These are phyloP conservation scores for Bungarus multicinctus DNA, from an alignment of 2,113 vertebrate species.

Conservation along the genomic window DNA sequence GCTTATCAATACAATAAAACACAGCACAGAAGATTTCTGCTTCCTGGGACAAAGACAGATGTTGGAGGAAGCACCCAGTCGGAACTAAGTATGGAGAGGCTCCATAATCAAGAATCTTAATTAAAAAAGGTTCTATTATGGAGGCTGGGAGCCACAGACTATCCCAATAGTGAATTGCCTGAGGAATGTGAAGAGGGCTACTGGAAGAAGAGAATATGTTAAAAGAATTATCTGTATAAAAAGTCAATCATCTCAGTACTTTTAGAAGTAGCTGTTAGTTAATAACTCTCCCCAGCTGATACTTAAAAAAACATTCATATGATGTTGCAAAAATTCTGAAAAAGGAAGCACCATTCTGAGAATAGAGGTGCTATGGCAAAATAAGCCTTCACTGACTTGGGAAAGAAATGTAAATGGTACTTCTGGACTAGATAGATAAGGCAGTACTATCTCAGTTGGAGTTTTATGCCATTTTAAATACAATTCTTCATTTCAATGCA, in stretches of 20 bases:
- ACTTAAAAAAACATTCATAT: background rate
- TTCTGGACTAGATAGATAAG: constrained; percentile 73
- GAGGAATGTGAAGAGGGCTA: background rate
- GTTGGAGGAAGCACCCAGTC: background rate
- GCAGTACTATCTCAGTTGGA: constrained; percentile 52
- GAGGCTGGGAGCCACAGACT: background rate
- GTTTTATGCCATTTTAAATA: constrained; percentile 61
- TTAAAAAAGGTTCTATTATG: background rate
- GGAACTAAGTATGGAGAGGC: background rate
- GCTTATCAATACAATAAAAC: background rate
- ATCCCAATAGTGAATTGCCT: background rate
- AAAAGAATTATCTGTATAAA: background rate
- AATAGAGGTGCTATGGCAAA: background rate
- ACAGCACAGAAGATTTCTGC: background rate
- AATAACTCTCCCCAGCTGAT: constrained; percentile 16
- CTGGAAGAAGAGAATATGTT: background rate
- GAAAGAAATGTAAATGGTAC: constrained; percentile 57
- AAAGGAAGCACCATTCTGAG: constrained; percentile 3
- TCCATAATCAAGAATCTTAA: background rate
- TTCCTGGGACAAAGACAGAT: background rate
- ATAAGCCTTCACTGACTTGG: background rate
- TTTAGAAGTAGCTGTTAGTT: background rate
- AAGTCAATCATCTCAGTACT: background rate
- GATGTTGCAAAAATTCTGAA: constrained; percentile 34
- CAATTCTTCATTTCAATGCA: constrained; percentile 62